phyloP scores from a whole-genome alignment of 2,888 invertebrate genomes.

The Sarcophaga subvicina region DNA sequence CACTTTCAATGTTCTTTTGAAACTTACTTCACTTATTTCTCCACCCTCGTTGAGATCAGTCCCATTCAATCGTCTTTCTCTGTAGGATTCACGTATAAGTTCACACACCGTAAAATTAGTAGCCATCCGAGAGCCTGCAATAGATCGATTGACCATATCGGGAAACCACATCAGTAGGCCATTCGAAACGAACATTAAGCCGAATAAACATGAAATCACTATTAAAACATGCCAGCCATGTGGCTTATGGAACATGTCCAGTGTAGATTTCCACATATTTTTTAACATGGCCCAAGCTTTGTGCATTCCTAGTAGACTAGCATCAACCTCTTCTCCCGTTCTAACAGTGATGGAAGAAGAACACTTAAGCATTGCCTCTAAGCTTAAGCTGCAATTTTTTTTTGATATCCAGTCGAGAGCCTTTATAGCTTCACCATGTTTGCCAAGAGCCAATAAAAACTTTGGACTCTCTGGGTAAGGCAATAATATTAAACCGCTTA shows the following conservation, averaged over 20 bases:
- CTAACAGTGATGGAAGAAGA: slow-evolving; percentile 69
- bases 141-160: slow-evolving; percentile 79
- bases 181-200: slow-evolving; percentile 77
- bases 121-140: slow-evolving; percentile 61
- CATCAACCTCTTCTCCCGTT: slow-evolving; percentile 72
- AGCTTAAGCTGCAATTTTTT: slow-evolving; percentile 72
- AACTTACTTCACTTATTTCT: neutral
- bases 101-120: slow-evolving; percentile 74
- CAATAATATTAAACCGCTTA: slow-evolving; percentile 74
- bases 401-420: slow-evolving; percentile 76
- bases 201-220: slow-evolving; percentile 73
- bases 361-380: slow-evolving; percentile 71
- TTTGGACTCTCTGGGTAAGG: slow-evolving; percentile 77
- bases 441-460: slow-evolving; percentile 74
- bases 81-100: slow-evolving; percentile 72
- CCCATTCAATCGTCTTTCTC: slow-evolving; percentile 47
- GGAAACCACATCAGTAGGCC: slow-evolving; percentile 81
- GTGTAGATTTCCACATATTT: slow-evolving; percentile 75
- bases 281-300: slow-evolving; percentile 72
- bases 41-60: neutral
- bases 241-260: slow-evolving; percentile 76
- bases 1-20: neutral
- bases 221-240: slow-evolving; percentile 74
- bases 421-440: slow-evolving; percentile 70
- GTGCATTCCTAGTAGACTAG: slow-evolving; percentile 69